Evolutionary conservation across 2,888 invertebrate species (phyloP).

Genomic region (Thecocarcelia acutangulata): DNA sequence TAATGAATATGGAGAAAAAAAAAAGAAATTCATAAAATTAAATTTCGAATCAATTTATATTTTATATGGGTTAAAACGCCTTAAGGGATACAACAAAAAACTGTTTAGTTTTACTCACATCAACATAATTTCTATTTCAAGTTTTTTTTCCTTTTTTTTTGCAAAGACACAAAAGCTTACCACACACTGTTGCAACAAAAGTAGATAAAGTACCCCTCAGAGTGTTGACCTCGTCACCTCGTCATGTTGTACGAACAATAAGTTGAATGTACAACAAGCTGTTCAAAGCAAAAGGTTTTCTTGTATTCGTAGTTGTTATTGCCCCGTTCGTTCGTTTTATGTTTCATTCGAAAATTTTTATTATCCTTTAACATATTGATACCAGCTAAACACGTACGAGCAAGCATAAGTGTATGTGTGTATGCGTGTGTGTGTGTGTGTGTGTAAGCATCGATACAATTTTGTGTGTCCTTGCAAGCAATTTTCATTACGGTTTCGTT

Average conservation of each 20-base stretch:
- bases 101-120: background rate
- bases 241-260: conserved; percentile 1
- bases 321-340: background rate
- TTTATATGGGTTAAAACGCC: conserved; percentile 50
- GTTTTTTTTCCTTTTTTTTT: background rate
- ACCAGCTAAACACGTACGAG: background rate
- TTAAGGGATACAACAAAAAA: conserved; percentile 31
- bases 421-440: background rate
- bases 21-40: conserved; percentile 1
- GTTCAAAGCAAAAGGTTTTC: background rate
- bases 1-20: conserved; percentile 10
- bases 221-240: conserved; percentile 58
- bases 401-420: background rate
- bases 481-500: conserved; percentile 56
- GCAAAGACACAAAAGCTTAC: background rate
- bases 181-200: background rate
- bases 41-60: conserved; percentile 34
- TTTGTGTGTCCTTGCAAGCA: conserved; percentile 48
- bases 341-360: background rate
- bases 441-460: conserved; percentile 35
- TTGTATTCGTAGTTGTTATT: background rate
- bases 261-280: background rate
- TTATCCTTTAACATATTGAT: conserved; percentile 39
- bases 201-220: conserved; percentile 25
- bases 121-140: background rate